These are phyloP conservation scores for Drosophila biarmipes DNA, from an alignment of 1,140 invertebrate genomes.

Conservation along the genomic window DNA sequence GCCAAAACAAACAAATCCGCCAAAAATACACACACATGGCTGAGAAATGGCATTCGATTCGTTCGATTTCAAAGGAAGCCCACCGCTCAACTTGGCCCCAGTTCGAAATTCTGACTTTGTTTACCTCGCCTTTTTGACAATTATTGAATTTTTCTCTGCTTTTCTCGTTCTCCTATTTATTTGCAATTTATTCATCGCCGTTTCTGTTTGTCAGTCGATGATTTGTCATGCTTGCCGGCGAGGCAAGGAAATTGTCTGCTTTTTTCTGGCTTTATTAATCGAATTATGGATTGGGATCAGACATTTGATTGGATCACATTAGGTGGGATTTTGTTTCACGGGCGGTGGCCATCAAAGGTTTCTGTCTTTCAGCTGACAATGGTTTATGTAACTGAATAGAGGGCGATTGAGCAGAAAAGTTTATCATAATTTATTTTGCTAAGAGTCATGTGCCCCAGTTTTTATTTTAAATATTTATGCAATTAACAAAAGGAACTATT, in stretches of 20 bases:
- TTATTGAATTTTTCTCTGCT: constrained; percentile 31
- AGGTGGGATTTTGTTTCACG: constrained; percentile 1
- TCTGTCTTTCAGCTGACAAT: not conserved
- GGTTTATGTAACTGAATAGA: not conserved
- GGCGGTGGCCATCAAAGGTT: not conserved
- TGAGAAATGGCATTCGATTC: constrained; percentile 63
- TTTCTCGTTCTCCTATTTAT: constrained; percentile 34
- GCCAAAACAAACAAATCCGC: constrained; percentile 71
- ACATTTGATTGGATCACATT: constrained; percentile 15
- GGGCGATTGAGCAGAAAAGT: not conserved
- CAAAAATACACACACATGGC: constrained; percentile 45
- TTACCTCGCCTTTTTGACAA: constrained; percentile 58
- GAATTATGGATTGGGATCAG: constrained; percentile 30
- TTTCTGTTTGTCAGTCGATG: constrained; percentile 31
- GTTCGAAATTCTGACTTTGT: constrained; percentile 33
- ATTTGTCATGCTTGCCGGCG: constrained; percentile 37
- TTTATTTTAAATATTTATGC: not conserved
- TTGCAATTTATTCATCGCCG: constrained; percentile 54
- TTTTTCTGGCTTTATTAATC: constrained; percentile 22
- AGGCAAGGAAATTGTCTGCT: constrained; percentile 1
- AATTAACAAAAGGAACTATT: no score
- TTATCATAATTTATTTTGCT: not conserved
- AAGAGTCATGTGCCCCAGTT: no score
- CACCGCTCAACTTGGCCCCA: constrained; percentile 36
- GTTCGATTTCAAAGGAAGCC: constrained; percentile 65